These are phyloP conservation scores for Anser brachyrhynchus DNA, from an alignment of 2,113 vertebrate species.

Conservation along the genomic window DNA sequence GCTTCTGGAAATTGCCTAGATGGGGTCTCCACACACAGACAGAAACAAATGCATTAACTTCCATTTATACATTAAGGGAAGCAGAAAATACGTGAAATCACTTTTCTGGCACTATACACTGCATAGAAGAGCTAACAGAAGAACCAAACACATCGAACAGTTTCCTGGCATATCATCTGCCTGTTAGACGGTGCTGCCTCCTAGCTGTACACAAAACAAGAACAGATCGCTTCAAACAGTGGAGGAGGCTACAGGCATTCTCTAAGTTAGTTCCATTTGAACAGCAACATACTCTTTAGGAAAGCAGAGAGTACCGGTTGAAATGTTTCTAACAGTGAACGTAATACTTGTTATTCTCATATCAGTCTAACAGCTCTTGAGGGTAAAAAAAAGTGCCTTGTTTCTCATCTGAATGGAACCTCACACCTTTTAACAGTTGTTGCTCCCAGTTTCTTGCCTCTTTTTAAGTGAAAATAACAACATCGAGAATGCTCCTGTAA, in stretches of 20 bases:
- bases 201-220: background rate
- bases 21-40: background rate
- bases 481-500: background rate
- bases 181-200: background rate
- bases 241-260: rapidly evolving
- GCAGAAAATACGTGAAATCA: background rate
- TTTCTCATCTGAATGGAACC: background rate
- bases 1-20: background rate
- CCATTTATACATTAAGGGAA: background rate
- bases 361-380: background rate
- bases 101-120: background rate
- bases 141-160: background rate
- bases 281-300: background rate
- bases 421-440: rapidly evolving
- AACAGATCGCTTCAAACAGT: background rate
- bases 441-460: background rate
- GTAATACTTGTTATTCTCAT: background rate
- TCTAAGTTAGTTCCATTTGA: background rate
- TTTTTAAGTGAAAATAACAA: background rate
- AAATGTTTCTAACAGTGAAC: background rate
- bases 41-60: background rate
- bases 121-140: background rate
- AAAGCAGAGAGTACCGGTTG: background rate
- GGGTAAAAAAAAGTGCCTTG: background rate
- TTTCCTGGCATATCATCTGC: background rate